A percentile compares a stretch with the other conserved stretches of the same genome.
Evolutionary conservation across 2,888 invertebrate genomes (phyloP).

Genomic region (Tenodera sinensis): DNA sequence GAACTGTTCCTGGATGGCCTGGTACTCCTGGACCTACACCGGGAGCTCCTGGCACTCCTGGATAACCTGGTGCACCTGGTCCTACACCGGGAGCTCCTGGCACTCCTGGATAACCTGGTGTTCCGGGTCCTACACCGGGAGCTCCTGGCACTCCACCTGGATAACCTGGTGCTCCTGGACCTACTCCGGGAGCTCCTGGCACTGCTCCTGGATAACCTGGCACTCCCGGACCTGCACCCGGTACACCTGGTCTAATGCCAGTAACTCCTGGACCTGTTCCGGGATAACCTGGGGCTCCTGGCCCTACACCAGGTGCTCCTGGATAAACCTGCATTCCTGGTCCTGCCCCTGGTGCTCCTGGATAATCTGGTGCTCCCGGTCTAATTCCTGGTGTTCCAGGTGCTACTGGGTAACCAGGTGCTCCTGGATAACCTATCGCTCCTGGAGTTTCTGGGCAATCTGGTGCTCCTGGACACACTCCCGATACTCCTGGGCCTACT

Average conservation of each 20-base stretch:
- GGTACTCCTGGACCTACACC: constrained; percentile 5
- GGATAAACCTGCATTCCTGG: not conserved
- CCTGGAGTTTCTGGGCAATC: not conserved
- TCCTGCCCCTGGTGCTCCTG: not conserved
- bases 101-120: not conserved
- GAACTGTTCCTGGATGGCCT: constrained; percentile 5
- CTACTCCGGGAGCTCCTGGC: not conserved
- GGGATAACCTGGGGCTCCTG: constrained; percentile 17
- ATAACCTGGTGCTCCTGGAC: not conserved
- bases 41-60: not conserved
- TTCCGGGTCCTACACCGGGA: not conserved
- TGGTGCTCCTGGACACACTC: constrained; percentile 2
- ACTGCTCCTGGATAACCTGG: too few species aligned
- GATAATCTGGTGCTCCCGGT: not conserved
- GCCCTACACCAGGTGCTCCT: constrained; percentile 19
- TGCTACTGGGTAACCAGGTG: not conserved
- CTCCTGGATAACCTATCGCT: not conserved
- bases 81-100: not conserved
- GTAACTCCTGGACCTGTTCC: constrained; percentile 17
- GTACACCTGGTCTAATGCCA: constrained; percentile 12
- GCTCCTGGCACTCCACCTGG: not conserved
- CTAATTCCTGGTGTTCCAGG: not conserved
- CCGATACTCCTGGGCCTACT: constrained; percentile 5
- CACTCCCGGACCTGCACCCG: not conserved
- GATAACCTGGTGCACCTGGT: not conserved